Evolutionary conservation across 1,140 invertebrate genomes (phyloP), one percentile per base, ranked within the genome.

Genomic region (Elymnias hypermnestra): DNA sequence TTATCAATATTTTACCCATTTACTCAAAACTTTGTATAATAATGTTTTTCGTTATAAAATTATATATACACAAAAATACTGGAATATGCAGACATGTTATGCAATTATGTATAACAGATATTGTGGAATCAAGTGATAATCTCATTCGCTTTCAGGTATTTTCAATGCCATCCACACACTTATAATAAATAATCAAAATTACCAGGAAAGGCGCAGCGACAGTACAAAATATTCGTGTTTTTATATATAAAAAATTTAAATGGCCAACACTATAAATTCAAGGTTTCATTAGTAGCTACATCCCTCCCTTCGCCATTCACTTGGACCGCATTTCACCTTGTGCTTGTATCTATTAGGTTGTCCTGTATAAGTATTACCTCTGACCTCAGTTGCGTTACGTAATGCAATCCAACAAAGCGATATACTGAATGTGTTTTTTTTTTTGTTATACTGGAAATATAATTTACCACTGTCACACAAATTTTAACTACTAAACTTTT

Each of bases 311-410:
- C 25, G 9, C 69, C 69, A 40, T 65, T 72, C 66, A 70, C 69
- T 70, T 42, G 57, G 58, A 58, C 60, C 52, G 55, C 67, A 69
- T 72, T 72, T 72, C 66, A 70, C 69, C 69, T 72, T 72, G 69
- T 47, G 33, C 53, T 42, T 38, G 33, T 23, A 29, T 29, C 26
- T 29, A 29, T 29, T 29, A 12, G 26, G 26, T 29, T 29, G 22
- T 9, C 31, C 36, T 41, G 23, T n/a, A 26, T 41, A 41, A 23
- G 17, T 42, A 42, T 43, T 28, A 41, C 7, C 8, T 42, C 21
- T 12, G 14, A 21, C 39, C 39, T 42, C 26, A 19, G 15, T 9
- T 12, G 26, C 26, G 26, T 29, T 29, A 12, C 26, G 26, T 29
- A 29, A 29, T 13, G 10, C 26, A 10, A 29, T 9, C 26, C 9